These are phyloP conservation scores for Peromyscus attwateri DNA, from an alignment of 2,797 vertebrate genomes.

Conservation along the genomic window DNA sequence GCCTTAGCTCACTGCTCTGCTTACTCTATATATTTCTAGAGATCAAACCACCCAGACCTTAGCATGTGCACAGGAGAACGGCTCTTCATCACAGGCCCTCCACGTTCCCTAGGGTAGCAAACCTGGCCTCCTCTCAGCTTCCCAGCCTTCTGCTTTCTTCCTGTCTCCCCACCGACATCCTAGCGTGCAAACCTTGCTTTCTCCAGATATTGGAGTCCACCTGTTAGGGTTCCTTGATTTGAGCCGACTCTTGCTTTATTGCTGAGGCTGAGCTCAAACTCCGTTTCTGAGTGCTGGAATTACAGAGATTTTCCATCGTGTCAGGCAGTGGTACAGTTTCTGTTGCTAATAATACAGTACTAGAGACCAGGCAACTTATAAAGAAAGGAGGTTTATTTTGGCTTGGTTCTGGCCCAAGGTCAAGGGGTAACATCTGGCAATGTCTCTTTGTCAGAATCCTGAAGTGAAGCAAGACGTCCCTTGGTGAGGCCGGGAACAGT, in stretches of 20 bases:
- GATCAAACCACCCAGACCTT: background rate
- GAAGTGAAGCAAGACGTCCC: background rate
- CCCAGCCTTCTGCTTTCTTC: background rate
- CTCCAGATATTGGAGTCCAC: background rate
- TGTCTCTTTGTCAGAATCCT: background rate
- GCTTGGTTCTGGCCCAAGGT: background rate
- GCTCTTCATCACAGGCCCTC: background rate
- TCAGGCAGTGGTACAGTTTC: background rate
- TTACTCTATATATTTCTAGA: background rate
- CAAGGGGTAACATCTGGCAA: background rate
- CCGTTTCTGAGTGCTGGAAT: background rate
- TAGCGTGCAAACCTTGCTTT: background rate
- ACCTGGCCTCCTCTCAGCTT: background rate
- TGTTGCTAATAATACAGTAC: background rate
- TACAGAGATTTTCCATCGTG: background rate
- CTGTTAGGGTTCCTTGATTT: background rate
- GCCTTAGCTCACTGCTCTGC: background rate
- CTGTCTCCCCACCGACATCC: background rate
- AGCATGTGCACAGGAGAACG: background rate
- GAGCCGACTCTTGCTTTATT: background rate
- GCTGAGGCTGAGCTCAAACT: background rate
- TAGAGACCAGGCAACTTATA: background rate
- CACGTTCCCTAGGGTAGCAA: background rate
- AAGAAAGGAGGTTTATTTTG: background rate
- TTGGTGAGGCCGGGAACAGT: background rate